A percentile compares a stretch with the other conserved stretches of the same genome.
Evolutionary conservation across 2,797 vertebrate genomes (phyloP).

Genomic region (Parotocinclus haroldoi): DNA sequence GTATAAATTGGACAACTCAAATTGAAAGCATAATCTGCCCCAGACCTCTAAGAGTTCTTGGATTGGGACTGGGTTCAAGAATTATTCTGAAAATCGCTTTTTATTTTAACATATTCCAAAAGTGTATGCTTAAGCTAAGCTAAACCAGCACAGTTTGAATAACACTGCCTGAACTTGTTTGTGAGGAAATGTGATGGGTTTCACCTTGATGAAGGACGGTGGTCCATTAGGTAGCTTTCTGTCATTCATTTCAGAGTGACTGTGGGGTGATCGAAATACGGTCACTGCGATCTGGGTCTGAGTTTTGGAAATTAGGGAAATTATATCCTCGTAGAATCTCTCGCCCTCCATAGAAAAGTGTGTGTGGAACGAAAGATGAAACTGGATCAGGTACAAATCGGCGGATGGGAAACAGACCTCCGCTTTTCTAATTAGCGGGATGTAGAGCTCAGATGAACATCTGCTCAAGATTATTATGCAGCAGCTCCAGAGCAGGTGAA

Average conservation of each 20-base stretch:
- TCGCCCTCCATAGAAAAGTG: constrained; percentile 40
- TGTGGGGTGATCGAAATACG: background rate
- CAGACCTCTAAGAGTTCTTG: no score
- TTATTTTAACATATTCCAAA: no score
- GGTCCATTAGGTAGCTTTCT: constrained; percentile 14
- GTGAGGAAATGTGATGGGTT: background rate
- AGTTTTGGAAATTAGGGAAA: constrained; percentile 23
- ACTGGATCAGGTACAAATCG: constrained; percentile 51
- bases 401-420: constrained; percentile 61
- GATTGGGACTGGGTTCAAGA: no score
- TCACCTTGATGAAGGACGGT: constrained; percentile 14
- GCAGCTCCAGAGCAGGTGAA: constrained; percentile 46
- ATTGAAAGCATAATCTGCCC: no score
- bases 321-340: constrained; percentile 13
- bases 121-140: no score
- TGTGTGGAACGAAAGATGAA: constrained; percentile 47
- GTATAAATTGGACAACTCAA: no score
- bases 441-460: constrained; percentile 47
- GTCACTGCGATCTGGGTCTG: background rate
- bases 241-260: constrained; percentile 8
- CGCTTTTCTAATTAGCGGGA: constrained; percentile 48
- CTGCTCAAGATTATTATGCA: constrained; percentile 53
- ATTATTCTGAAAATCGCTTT: no score
- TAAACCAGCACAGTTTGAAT: background rate
- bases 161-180: background rate